These are phyloP conservation scores for Tethya wilhelma DNA, from an alignment of 37 sponge, comb jelly and placozoan genomes.

Conservation along the genomic window DNA sequence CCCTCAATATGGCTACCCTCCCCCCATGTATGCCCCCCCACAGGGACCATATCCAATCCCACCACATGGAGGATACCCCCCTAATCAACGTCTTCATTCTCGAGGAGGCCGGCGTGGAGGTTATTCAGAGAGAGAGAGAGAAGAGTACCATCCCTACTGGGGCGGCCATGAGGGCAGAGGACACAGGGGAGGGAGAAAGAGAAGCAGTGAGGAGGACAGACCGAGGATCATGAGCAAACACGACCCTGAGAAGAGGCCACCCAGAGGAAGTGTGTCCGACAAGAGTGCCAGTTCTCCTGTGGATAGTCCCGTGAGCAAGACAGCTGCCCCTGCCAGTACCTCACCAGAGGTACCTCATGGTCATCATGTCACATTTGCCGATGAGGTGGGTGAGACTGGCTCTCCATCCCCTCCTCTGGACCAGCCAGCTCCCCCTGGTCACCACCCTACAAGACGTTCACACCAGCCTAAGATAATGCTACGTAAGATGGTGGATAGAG, in stretches of 20 bases:
- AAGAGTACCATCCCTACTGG: not conserved
- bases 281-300: no score
- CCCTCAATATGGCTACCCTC: constrained; percentile 8
- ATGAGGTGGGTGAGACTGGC: not conserved
- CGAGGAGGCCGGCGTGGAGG: not conserved
- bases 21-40: constrained; percentile 3
- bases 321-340: constrained; percentile 6
- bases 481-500: constrained; percentile 37
- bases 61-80: constrained; percentile 7
- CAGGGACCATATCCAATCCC: not conserved
- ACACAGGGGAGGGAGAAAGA: constrained; percentile 8
- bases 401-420: not conserved
- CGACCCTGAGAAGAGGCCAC: not conserved
- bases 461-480: constrained; percentile 52
- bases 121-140: constrained; percentile 15
- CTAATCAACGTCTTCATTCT: not conserved
- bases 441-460: not conserved
- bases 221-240: constrained; percentile 24
- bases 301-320: no score
- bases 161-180: not conserved
- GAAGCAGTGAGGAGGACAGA: not conserved
- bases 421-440: not conserved
- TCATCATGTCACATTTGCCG: constrained; percentile 31
- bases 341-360: constrained; percentile 4
- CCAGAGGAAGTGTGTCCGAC: no score